A percentile compares a stretch with the other conserved stretches of the same genome.
Conservation (phyloP, 2,797 vertebrate genomes). For the Rhabdomys pumilio region DNA sequence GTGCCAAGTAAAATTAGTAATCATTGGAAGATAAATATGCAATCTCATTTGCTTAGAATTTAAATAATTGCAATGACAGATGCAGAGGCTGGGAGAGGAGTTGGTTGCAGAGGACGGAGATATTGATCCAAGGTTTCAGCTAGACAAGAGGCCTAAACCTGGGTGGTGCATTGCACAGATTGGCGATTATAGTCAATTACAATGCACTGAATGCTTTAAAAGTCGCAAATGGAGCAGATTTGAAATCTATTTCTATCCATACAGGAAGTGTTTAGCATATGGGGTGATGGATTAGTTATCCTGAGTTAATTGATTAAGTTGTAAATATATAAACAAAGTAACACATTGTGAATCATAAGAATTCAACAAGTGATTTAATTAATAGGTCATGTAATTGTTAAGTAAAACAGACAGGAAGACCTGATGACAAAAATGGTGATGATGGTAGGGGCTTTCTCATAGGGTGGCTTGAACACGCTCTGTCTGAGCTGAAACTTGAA, state of each 20-base stretch:
- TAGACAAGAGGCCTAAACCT: not conserved
- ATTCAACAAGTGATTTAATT: not conserved
- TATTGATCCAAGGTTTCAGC: not conserved
- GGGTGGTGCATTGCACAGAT: not conserved
- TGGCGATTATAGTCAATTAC: not conserved
- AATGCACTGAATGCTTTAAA: not conserved
- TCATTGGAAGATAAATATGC: not conserved
- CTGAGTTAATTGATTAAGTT: not conserved
- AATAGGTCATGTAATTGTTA: not conserved
- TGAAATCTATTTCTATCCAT: not conserved
- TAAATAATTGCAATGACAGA: not conserved
- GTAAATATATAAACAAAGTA: not conserved
- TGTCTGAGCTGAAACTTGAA: conserved; percentile 10
- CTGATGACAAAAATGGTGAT: not conserved
- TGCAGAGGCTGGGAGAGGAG: not conserved
- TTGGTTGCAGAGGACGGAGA: not conserved
- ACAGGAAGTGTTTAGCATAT: not conserved
- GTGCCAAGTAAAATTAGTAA: not conserved
- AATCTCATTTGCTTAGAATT: not conserved
- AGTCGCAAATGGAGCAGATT: not conserved
- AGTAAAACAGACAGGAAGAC: conserved; percentile 13
- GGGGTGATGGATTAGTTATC: not conserved
- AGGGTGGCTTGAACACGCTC: not conserved
- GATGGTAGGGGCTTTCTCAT: not conserved
- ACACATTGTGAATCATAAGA: not conserved